These are phyloP conservation scores for Hemitrygon akajei DNA, from an alignment of 2,797 vertebrate genomes.

Conservation along the genomic window DNA sequence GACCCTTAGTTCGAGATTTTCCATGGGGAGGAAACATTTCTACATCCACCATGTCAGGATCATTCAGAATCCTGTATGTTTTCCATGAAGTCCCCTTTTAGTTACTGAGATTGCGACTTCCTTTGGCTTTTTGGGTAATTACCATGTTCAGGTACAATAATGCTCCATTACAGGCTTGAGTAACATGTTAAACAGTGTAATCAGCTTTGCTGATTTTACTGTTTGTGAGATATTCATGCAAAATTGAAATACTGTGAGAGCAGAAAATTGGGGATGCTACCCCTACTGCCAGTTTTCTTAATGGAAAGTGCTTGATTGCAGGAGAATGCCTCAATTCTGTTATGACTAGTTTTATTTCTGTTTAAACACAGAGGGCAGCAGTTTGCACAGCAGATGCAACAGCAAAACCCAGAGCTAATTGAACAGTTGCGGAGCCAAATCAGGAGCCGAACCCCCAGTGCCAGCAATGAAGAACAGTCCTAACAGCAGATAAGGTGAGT, in stretches of 20 bases:
- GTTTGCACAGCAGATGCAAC: constrained; percentile 96
- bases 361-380: constrained; percentile 72
- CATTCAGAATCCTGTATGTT: too few relatives aligned
- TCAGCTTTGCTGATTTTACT: not conserved
- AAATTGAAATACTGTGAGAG: not conserved
- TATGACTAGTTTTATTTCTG: not conserved
- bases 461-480: constrained; percentile 83
- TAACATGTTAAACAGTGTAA: not conserved
- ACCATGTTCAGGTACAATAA: not conserved
- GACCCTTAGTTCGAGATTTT: too few relatives aligned
- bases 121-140: not conserved
- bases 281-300: not conserved
- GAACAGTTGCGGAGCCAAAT: constrained; percentile 90
- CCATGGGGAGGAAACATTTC: too few relatives aligned
- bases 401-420: constrained; percentile 91
- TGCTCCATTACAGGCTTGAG: not conserved
- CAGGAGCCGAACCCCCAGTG: constrained; percentile 81
- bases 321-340: not conserved
- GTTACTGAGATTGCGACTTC: not conserved
- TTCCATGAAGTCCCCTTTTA: too few relatives aligned
- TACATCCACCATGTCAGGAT: too few relatives aligned
- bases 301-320: not conserved
- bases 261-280: not conserved
- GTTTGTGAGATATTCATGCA: not conserved
- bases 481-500: constrained; percentile 50